These are phyloP conservation scores for Oryctolagus cuniculus DNA, from an alignment of 2,113 vertebrate genomes.

Conservation along the genomic window mOryCun1.1 NC_091442.1:122491501-122492000, in stretches of 20 bases:
- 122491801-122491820: not conserved
- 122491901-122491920: not conserved
- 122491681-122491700: conserved; percentile 72
- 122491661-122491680: conserved; percentile 70
- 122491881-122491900: not conserved
- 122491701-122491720: conserved; percentile 31
- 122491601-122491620: conserved; percentile 45
- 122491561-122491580: conserved; percentile 47
- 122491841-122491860: not conserved
- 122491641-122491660: conserved; percentile 4
- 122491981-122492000: no score
- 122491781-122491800: not conserved
- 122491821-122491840: not conserved
- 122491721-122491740: conserved; percentile 43
- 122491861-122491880: not conserved
- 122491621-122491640: conserved; percentile 4
- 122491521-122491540: accelerated
- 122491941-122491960: not conserved
- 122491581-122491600: not conserved
- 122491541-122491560: not conserved
- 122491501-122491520: not conserved
- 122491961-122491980: no score
- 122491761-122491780: conserved; percentile 65
- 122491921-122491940: accelerated
- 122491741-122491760: not conserved